A percentile compares a stretch with the other conserved stretches of the same genome.
These are phyloP conservation scores for Mycteria americana DNA, from an alignment of 2,797 vertebrate species.

Conservation along the genomic window DNA sequence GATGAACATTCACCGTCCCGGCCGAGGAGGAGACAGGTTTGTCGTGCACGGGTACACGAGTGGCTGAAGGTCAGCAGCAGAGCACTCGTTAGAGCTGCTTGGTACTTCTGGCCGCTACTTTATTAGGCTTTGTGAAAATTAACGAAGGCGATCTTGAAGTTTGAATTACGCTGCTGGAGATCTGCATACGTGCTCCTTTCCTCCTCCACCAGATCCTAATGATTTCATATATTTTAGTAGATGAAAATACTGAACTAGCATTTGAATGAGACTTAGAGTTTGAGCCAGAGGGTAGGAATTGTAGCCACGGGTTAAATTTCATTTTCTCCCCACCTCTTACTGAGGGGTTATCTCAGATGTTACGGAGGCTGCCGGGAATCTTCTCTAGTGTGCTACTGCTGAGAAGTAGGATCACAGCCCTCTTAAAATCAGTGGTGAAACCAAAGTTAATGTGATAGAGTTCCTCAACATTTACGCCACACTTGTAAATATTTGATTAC, in stretches of 20 bases:
- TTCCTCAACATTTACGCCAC: neutral
- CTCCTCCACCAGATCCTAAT: neutral
- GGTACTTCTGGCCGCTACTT: neutral
- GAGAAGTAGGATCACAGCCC: neutral
- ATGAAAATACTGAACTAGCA: neutral
- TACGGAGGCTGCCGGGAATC: neutral
- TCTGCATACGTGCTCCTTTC: neutral
- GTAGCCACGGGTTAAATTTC: neutral
- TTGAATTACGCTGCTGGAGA: neutral
- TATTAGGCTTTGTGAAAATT: neutral
- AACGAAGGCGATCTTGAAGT: neutral
- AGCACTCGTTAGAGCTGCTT: neutral
- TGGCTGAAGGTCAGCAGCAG: neutral
- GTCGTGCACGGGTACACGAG: accelerated
- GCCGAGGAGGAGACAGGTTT: neutral
- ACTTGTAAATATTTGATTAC: neutral
- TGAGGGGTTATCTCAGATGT: neutral
- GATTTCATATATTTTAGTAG: neutral
- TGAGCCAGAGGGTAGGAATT: neutral
- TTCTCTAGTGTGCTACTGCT: neutral
- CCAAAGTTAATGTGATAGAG: neutral
- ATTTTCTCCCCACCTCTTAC: neutral
- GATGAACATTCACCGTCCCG: too few species aligned
- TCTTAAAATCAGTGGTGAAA: neutral
- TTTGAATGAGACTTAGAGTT: neutral